Evolutionary conservation across 2,888 invertebrate genomes (phyloP).

Genomic region (Ypsolopha sequella): DNA sequence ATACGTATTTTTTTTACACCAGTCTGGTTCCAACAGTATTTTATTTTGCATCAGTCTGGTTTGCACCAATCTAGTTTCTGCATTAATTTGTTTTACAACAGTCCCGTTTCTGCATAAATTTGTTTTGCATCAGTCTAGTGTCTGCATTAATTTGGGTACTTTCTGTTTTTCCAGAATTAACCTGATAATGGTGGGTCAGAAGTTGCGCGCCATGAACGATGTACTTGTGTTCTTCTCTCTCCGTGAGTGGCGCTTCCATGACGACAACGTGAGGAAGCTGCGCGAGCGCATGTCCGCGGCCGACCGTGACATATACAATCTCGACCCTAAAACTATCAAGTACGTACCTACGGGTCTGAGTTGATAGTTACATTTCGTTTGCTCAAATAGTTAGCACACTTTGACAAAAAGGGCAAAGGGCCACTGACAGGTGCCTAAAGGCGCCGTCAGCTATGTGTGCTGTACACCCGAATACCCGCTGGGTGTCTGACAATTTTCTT

Average conservation of each 20-base stretch:
- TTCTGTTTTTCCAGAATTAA: constrained; percentile 58
- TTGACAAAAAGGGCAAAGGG: background rate
- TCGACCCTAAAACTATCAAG: constrained; percentile 44
- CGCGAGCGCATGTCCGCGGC: constrained; percentile 42
- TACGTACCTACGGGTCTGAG: constrained; percentile 16
- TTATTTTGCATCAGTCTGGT: no score
- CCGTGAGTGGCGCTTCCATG: constrained; percentile 75
- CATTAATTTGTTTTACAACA: no score
- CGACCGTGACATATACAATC: constrained; percentile 49
- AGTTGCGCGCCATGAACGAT: constrained; percentile 70
- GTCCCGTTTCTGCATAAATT: no score
- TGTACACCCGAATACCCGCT: background rate
- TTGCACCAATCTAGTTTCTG: no score
- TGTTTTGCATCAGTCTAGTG: no score
- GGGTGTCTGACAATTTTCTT: background rate
- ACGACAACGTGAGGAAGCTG: constrained; percentile 64
- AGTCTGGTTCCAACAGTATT: no score
- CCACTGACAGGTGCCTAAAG: background rate
- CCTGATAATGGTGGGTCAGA: constrained; percentile 74
- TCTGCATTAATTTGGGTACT: background rate
- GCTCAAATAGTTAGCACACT: background rate
- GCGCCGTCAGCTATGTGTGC: background rate
- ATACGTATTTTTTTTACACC: no score
- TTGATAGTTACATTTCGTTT: background rate
- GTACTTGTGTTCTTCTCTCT: constrained; percentile 77